phyloP scores from a whole-genome alignment of 2,113 vertebrate species.

The Megalops atlanticus region DNA sequence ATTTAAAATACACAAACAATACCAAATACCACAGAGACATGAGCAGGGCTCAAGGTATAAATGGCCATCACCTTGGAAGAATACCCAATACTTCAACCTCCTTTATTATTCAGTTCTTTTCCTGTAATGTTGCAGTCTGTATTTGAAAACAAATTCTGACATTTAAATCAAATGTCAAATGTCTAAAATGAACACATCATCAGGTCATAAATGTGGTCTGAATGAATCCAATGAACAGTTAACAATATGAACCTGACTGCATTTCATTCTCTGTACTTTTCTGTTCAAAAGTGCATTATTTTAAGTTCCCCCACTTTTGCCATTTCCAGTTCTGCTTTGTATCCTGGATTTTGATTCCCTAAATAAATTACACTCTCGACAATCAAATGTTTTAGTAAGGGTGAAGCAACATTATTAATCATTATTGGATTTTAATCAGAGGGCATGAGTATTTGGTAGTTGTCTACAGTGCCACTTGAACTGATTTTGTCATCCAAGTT shows the following conservation, averaged over 20 bases:
- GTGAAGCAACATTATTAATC: neutral
- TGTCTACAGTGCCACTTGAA: constrained; percentile 2
- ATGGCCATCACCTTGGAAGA: neutral
- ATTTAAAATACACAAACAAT: neutral
- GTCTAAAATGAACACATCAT: neutral
- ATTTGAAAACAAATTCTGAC: neutral
- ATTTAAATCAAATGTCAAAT: neutral
- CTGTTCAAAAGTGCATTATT: neutral
- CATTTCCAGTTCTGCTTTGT: neutral
- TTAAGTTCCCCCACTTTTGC: neutral
- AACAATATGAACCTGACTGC: neutral
- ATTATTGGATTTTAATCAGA: constrained; percentile 1
- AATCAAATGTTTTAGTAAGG: neutral
- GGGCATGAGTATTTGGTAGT: neutral
- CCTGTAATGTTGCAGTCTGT: neutral
- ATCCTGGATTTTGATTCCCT: neutral
- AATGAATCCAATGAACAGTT: neutral
- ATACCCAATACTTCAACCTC: neutral
- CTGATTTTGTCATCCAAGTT: neutral
- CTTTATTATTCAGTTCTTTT: neutral
- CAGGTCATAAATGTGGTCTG: neutral
- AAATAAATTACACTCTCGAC: neutral
- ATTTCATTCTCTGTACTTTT: neutral
- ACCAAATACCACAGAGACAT: neutral
- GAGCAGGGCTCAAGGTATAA: neutral